phyloP scores from a whole-genome alignment of 2,113 vertebrate genomes.

The Edolisoma coerulescens region DNA sequence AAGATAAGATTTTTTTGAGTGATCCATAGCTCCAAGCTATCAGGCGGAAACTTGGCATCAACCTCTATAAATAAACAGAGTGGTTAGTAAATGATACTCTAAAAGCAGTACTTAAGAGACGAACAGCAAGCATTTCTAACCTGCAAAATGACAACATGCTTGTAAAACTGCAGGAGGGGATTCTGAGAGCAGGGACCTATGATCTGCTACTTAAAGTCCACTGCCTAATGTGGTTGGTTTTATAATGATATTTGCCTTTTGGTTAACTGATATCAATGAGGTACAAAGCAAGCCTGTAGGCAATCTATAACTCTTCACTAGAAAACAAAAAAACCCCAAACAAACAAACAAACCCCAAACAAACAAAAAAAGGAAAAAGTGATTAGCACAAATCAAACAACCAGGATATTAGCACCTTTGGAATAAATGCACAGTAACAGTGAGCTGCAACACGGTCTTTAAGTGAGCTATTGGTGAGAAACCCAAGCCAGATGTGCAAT shows the following conservation, averaged over 20 bases:
- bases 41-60: not conserved
- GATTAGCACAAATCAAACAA: not conserved
- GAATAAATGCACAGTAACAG: not conserved
- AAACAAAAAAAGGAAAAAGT: not conserved
- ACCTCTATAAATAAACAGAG: not conserved
- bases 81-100: not conserved
- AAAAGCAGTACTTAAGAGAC: not conserved
- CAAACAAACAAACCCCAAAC: not conserved
- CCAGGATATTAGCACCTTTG: not conserved
- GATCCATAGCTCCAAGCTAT: not conserved
- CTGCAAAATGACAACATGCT: not conserved
- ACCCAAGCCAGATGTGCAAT: not conserved
- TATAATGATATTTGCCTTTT: not conserved
- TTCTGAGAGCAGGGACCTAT: not conserved
- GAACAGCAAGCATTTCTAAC: not conserved
- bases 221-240: not conserved
- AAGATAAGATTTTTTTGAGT: conserved; percentile 7
- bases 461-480: not conserved
- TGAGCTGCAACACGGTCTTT: not conserved
- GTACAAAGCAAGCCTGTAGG: not conserved
- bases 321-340: not conserved
- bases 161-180: not conserved
- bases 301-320: not conserved
- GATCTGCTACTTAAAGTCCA: not conserved
- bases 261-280: not conserved